These are phyloP conservation scores for Clanis bilineata DNA, from an alignment of 2,888 invertebrate species.

Conservation along the genomic window DNA sequence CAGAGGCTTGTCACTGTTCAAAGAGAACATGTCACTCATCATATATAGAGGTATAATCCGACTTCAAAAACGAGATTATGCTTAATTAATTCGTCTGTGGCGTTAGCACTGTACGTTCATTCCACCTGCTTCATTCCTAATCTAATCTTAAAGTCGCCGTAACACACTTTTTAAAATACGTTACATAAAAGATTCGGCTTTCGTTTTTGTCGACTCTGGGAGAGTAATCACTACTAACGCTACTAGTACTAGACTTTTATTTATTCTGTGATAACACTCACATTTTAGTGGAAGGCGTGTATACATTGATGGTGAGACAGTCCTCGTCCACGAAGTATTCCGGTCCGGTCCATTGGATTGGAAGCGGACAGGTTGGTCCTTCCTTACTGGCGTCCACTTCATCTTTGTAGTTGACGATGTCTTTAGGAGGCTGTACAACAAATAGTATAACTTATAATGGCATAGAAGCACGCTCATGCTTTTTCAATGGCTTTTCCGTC, in stretches of 20 bases:
- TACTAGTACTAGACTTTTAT: not conserved
- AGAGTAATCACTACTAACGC: too few relatives aligned
- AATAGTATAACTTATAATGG: not conserved
- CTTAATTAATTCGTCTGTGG: too few relatives aligned
- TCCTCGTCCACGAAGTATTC: constrained; percentile 77
- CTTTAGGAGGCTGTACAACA: constrained; percentile 67
- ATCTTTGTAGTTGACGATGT: constrained; percentile 69
- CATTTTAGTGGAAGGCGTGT: constrained; percentile 52
- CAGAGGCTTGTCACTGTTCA: constrained; percentile 37
- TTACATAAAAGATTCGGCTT: too few relatives aligned
- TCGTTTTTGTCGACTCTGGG: too few relatives aligned
- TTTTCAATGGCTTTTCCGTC: too few relatives aligned
- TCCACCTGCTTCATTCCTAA: too few relatives aligned
- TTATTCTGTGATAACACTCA: constrained; percentile 19
- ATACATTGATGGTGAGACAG: constrained; percentile 85
- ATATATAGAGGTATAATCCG: too few relatives aligned
- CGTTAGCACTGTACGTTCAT: too few relatives aligned
- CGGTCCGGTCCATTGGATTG: constrained; percentile 35
- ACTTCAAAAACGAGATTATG: too few relatives aligned
- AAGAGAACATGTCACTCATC: not conserved
- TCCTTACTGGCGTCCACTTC: constrained; percentile 81
- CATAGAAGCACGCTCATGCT: too few relatives aligned
- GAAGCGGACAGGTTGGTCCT: constrained; percentile 81
- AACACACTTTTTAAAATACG: too few relatives aligned
- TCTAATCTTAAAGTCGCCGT: too few relatives aligned